A percentile compares a stretch with the other conserved stretches of the same genome.
phyloP scores from a whole-genome alignment of 2,797 vertebrate species.

The Characodon lateralis region DNA sequence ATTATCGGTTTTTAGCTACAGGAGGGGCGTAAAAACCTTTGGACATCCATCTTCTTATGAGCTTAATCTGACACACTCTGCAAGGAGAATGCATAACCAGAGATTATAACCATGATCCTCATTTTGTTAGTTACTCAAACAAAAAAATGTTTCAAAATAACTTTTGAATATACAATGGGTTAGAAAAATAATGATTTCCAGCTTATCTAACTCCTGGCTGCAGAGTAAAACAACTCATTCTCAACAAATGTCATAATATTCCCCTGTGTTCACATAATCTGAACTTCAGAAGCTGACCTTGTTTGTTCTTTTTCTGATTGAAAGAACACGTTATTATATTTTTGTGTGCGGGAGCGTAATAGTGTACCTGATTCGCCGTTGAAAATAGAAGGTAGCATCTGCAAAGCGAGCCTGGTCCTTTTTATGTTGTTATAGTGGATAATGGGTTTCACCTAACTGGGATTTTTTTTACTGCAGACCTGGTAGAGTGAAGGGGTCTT shows the following conservation, averaged over 20 bases:
- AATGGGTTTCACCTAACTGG: constrained; percentile 65
- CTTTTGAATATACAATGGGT: background rate
- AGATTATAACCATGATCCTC: background rate
- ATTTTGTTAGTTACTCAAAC: background rate
- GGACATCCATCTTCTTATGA: background rate
- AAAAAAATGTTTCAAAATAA: background rate
- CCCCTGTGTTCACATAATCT: constrained; percentile 11
- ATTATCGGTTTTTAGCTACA: constrained; percentile 1
- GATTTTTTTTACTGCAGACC: constrained; percentile 60
- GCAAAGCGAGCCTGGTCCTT: constrained; percentile 56
- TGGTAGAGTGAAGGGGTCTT: constrained; percentile 31
- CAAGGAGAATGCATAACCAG: background rate
- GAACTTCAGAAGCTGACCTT: constrained; percentile 19
- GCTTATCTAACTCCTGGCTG: background rate
- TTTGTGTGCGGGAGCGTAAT: constrained; percentile 28
- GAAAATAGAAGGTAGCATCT: constrained; percentile 63
- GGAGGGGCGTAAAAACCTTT: background rate
- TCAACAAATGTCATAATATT: constrained; percentile 12
- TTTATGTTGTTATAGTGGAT: constrained; percentile 60
- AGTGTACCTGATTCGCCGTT: constrained; percentile 44
- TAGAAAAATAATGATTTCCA: no score
- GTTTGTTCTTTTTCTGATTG: constrained; percentile 26
- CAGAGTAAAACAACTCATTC: background rate
- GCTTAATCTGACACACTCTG: background rate
- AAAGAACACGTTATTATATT: constrained; percentile 26